Conservation (phyloP, 2,113 vertebrate genomes). For the Dascyllus trimaculatus region DNA sequence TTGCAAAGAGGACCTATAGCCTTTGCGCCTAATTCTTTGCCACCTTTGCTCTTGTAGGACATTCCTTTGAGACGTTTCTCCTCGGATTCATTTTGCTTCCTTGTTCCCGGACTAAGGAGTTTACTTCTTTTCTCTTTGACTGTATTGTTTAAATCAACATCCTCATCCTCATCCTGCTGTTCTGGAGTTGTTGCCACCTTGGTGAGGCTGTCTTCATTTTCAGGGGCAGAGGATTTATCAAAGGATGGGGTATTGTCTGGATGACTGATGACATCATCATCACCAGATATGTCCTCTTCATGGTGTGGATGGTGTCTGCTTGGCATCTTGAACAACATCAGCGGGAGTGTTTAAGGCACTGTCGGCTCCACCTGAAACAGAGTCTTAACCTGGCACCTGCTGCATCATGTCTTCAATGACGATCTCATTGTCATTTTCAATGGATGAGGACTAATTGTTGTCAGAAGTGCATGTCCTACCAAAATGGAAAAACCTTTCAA, state of each 20-base stretch:
- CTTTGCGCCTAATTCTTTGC: conserved; percentile 12
- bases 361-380: neutral
- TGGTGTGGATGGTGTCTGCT: neutral
- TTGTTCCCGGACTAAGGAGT: too few species aligned
- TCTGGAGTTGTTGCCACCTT: too few species aligned
- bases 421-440: neutral
- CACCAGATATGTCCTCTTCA: neutral
- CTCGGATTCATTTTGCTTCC: neutral
- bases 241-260: too few species aligned
- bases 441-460: neutral
- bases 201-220: too few species aligned
- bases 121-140: too few species aligned
- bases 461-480: neutral
- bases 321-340: neutral
- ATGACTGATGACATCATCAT: too few species aligned
- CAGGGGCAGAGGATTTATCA: too few species aligned
- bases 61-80: conserved; percentile 15
- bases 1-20: conserved; percentile 11
- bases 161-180: too few species aligned
- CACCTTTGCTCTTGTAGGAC: conserved; percentile 8
- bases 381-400: too few species aligned
- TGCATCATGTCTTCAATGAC: neutral
- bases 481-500: neutral
- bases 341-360: neutral
- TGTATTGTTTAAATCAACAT: too few species aligned